Evolutionary conservation across 2,113 vertebrate genomes (phyloP), one percentile per base, ranked within the genome.

Genomic region (Siphamia tubifer): DNA sequence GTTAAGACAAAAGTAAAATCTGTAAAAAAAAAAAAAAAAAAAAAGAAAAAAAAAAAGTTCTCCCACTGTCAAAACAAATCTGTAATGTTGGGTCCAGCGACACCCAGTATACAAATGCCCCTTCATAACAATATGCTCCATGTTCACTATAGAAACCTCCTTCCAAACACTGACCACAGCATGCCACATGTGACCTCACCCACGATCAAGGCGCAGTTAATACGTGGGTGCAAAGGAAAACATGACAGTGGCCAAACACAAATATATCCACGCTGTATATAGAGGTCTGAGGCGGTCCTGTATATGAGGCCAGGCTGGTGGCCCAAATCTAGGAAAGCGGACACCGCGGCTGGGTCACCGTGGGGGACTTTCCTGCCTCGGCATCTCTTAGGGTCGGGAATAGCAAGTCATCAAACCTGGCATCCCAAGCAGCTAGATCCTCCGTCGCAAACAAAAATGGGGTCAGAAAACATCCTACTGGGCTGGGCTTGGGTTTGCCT

Each of bases 331-430:
- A 10, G 42, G 89, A 63, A 87, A 89, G 81, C 24, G 0, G 83
- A 91, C 84, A 89, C 91, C 81, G 24, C 2, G 12, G 68, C 70
- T 54, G 67, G 76, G 66, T 83, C 51, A 68, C 61, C 44, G 27
- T 25, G 61, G 74, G 90, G 87, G 87, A 89, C 82, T 89, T 91
- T 89, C 90, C 89, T 73, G 70, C 56, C 58, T 24, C 28, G n/a
- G 52, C 58, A 53, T 73, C 72, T 68, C 45, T 42, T 24, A 15
- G 12, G 52, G 40, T 77, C 75, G 39, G 79, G 74, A 89, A 88
- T 84, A 91, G 84, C 79, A 85, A 77, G 71, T 84, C 72, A 79
- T 89, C 85, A 84, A 68, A 82, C 61, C 71, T 60, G 79, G 77
- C 60, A 77, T 77, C 64, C 52, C 55, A 36, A 54, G 55, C 65